Percentiles rank a stretch among this genome's conserved stretches.
phyloP scores from a whole-genome alignment of 1,140 invertebrate species.

The Ctenoplectra terminalis region DNA sequence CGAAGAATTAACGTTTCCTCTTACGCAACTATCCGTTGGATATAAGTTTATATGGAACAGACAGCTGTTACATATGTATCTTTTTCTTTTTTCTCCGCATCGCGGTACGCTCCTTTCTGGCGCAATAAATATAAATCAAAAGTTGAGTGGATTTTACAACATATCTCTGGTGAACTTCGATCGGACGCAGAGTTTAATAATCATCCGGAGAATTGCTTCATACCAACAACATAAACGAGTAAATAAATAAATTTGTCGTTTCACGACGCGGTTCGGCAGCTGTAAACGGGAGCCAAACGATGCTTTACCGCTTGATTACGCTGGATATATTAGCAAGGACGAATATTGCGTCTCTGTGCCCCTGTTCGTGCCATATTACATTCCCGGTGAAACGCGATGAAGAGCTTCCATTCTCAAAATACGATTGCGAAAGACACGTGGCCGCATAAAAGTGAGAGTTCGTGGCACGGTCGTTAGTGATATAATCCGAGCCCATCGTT shows the following conservation, averaged over 20 bases:
- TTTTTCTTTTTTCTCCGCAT: background rate
- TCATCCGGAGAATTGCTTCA: constrained; percentile 3
- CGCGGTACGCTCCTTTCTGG: background rate
- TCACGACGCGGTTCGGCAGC: background rate
- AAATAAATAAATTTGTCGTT: constrained; percentile 7
- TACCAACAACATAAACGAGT: background rate
- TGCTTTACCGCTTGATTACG: constrained; percentile 2
- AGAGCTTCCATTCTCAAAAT: background rate
- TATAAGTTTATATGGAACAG: constrained; percentile 19
- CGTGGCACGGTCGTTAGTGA: background rate
- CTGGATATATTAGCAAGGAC: background rate
- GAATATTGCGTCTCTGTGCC: background rate
- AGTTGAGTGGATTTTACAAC: constrained; percentile 14
- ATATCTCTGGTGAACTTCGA: background rate
- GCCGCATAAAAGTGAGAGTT: constrained; percentile 34
- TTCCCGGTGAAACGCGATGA: background rate
- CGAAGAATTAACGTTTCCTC: background rate
- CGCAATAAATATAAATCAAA: constrained; percentile 23
- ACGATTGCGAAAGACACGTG: constrained; percentile 35
- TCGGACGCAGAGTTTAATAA: background rate
- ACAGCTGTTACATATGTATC: constrained; percentile 16
- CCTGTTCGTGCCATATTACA: background rate
- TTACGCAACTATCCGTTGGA: constrained; percentile 5
- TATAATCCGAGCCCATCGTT: constrained; percentile 15
- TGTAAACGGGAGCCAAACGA: background rate